Base-by-base conservation (phyloP, 2,888 invertebrate genomes). In the Brachypalpus laphriformis region DNA sequence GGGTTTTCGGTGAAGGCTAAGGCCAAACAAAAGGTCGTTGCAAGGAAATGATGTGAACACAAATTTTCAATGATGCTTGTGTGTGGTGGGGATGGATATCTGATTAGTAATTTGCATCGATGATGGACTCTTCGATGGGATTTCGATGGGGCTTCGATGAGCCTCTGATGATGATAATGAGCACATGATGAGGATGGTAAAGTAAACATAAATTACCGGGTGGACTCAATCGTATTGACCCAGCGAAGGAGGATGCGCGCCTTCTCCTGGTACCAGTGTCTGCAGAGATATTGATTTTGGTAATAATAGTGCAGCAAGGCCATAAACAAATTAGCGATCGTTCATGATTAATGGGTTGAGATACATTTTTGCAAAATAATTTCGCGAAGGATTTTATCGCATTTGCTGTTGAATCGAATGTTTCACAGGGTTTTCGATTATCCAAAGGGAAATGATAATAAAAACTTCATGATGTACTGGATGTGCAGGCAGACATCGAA, bases 91-190 rank as follows among this genome's bases (percentile, higher is more conserved):
- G 25, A 5, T 4, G 45, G 31, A 47, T 25, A 70, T 83, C 78
- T 78, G 83, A 78, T 83, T 78, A 70, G 83, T 75, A 83, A 83
- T 83, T 83, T 83, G 83, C 83, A 83, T 83, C 68, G 63, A 75
- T 78, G 78, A 83, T 78, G 61, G 66, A 49, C n/a, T 11, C 57
- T 45, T 71, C 82, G 56, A 74, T 81, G 74, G 59, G 45, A 14
- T 28, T 57, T 68, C 56, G 47, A 72, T 65, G 71, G 8, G 56
- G 7, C 16, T 49, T 54, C 54, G 49, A 80, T 65, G 51, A 59
- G 66, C 6, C 34, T 25, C 45, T 37, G 54, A 42, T 68, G 47
- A 56, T 59, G 31, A 77, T 77, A 59, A 76, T 66, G 72, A 72
- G 49, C 5, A 37, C 51, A 61, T 56, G 54, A 77, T 61, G 74